Evolutionary conservation across 2,888 invertebrate species (phyloP).

Genomic region (Synanthedon andrenaeformis): DNA sequence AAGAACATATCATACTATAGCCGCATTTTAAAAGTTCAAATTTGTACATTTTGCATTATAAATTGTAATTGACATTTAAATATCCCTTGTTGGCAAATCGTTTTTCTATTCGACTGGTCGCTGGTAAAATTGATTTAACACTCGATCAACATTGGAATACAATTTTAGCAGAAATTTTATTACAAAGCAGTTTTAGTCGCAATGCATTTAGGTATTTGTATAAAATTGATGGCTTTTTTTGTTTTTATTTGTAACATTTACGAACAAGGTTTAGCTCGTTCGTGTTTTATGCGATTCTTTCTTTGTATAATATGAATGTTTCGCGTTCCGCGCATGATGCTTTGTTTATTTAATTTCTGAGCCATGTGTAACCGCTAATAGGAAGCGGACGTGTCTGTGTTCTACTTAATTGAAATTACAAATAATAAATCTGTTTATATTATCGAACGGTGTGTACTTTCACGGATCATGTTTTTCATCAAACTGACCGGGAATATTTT

Average conservation of each 20-base stretch:
- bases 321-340: background rate
- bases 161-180: background rate
- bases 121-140: background rate
- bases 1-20: too few relatives aligned
- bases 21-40: too few relatives aligned
- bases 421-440: slow-evolving; percentile 43
- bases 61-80: background rate
- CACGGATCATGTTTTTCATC: slow-evolving; percentile 20
- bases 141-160: background rate
- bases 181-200: background rate
- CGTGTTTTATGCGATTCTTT: background rate
- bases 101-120: background rate
- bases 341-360: background rate
- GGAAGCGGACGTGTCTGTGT: slow-evolving; percentile 32
- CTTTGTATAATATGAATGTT: background rate
- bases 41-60: background rate
- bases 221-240: background rate
- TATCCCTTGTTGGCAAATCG: background rate
- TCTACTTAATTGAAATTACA: slow-evolving; percentile 23
- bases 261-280: background rate
- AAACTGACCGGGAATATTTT: slow-evolving; percentile 11
- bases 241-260: background rate
- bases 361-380: slow-evolving; percentile 10
- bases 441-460: slow-evolving; percentile 28
- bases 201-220: background rate